phyloP scores from a whole-genome alignment of 2,888 invertebrate species.

The Formica aserva region DNA sequence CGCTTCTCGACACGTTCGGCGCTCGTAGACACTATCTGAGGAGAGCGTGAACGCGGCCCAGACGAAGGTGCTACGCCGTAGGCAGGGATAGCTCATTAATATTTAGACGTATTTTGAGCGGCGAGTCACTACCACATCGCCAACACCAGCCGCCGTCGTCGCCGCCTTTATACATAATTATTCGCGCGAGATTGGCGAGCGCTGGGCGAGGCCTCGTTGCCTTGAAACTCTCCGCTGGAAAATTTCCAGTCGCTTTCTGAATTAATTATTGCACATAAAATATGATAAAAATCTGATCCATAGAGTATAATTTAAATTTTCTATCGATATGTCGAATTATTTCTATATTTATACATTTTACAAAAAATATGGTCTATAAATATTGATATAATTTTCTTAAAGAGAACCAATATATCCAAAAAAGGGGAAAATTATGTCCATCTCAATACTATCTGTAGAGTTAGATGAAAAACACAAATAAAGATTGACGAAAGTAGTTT shows the following conservation, averaged over 20 bases:
- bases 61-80: slow-evolving; percentile 80
- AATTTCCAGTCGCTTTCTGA: slow-evolving; percentile 61
- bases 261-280: slow-evolving; percentile 44
- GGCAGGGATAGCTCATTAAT: slow-evolving; percentile 85
- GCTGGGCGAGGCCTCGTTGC: slow-evolving; percentile 67
- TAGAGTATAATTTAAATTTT: slow-evolving; percentile 2
- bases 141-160: slow-evolving; percentile 66
- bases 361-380: not conserved
- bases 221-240: slow-evolving; percentile 63
- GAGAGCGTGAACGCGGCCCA: slow-evolving; percentile 70
- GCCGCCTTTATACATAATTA: slow-evolving; percentile 85
- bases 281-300: slow-evolving; percentile 27
- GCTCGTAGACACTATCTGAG: slow-evolving; percentile 61
- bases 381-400: not conserved
- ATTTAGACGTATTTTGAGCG: slow-evolving; percentile 85
- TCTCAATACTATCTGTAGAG: not conserved
- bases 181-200: slow-evolving; percentile 83
- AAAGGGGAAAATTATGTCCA: not conserved
- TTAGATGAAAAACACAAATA: slow-evolving; percentile 31
- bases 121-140: slow-evolving; percentile 73
- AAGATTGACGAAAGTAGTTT: slow-evolving; percentile 79
- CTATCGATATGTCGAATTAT: not conserved
- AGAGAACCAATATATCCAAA: not conserved
- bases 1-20: slow-evolving; percentile 61
- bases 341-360: not conserved